These are phyloP conservation scores for Dissostichus mawsoni DNA, from an alignment of 2,113 vertebrate species.

Conservation along the genomic window DNA sequence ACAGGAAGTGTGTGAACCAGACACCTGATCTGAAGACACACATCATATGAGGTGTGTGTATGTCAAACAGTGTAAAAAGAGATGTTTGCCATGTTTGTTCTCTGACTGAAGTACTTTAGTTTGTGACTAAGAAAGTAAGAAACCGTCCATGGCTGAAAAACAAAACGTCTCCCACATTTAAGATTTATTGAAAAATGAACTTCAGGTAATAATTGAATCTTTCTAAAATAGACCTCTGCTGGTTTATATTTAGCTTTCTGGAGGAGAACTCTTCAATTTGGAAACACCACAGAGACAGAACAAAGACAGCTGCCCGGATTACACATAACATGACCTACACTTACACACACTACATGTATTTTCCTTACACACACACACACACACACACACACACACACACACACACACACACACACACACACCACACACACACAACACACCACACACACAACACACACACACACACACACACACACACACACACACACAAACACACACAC, in stretches of 20 bases:
- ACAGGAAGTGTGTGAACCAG: slow-evolving; percentile 28
- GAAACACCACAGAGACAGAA: slow-evolving; percentile 69
- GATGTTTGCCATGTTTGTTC: background rate
- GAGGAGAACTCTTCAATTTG: slow-evolving; percentile 72
- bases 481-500: slow-evolving; percentile 10
- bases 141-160: background rate
- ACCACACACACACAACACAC: slow-evolving; percentile 15
- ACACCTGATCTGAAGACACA: slow-evolving; percentile 26
- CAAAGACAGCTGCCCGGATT: slow-evolving; percentile 68
- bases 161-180: background rate
- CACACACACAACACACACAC: slow-evolving; percentile 10
- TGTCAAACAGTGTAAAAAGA: background rate
- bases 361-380: slow-evolving; percentile 24
- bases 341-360: slow-evolving; percentile 52
- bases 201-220: slow-evolving; percentile 47
- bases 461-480: slow-evolving; percentile 6
- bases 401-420: slow-evolving; percentile 9
- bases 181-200: slow-evolving; percentile 32
- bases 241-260: slow-evolving; percentile 49
- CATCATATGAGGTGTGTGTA: background rate
- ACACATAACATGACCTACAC: slow-evolving; percentile 61
- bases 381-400: slow-evolving; percentile 9
- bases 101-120: background rate
- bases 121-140: background rate
- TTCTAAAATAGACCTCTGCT: slow-evolving; percentile 32